Evolutionary conservation across 2,113 vertebrate species (phyloP).

Genomic region (Notiomystis cincta): DNA sequence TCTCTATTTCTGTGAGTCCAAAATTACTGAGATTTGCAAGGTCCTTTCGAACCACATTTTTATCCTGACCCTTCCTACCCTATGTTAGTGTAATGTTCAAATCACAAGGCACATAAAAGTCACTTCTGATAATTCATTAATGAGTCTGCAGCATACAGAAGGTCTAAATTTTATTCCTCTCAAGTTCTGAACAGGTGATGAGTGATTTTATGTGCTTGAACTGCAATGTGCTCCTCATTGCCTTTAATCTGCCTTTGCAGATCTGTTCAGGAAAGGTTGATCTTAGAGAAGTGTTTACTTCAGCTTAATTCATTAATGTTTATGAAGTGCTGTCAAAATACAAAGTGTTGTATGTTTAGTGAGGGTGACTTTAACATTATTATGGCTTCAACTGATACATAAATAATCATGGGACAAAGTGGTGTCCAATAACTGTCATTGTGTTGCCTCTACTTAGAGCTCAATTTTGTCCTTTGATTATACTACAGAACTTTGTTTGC

Average conservation of each 20-base stretch:
- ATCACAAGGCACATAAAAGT: neutral
- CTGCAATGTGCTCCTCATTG: neutral
- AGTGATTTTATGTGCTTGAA: neutral
- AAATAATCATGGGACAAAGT: neutral
- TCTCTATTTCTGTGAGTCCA: neutral
- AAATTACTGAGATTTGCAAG: neutral
- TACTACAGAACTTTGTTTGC: neutral
- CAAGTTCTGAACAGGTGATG: neutral
- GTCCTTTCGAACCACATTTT: neutral
- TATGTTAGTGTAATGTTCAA: neutral
- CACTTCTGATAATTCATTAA: neutral
- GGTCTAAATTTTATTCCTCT: neutral
- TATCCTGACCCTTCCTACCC: neutral
- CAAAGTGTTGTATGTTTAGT: slow-evolving; percentile 8
- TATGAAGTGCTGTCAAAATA: slow-evolving; percentile 44
- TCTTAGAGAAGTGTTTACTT: slow-evolving; percentile 32
- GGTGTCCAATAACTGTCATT: neutral
- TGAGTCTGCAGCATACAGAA: neutral
- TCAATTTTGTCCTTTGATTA: neutral
- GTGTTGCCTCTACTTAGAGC: neutral
- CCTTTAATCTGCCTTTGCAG: slow-evolving; percentile 52
- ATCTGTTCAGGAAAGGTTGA: neutral
- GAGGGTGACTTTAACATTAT: slow-evolving; percentile 43
- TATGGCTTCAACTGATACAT: neutral
- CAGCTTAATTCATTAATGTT: slow-evolving; percentile 47